Base-by-base conservation (phyloP, 2,113 vertebrate species). In the Scatophagus argus region DNA sequence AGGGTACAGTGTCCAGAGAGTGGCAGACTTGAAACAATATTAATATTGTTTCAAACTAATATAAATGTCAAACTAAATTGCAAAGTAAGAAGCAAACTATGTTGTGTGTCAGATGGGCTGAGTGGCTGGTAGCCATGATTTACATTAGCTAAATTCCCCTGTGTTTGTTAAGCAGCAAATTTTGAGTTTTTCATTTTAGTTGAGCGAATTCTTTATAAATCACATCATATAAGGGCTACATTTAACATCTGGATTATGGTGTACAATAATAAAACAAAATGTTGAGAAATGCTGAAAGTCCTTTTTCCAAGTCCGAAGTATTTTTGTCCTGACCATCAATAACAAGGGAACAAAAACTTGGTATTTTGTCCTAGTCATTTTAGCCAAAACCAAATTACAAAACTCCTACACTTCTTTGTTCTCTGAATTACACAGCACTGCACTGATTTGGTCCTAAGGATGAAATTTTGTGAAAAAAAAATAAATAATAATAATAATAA, bases 1-100 rank as follows among this genome's bases (percentile, higher is more conserved):
- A 73, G 52, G 56, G 34, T 38, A 21, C 27, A 34, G 19, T 52
- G 21, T 21, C 43, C 59, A 67, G 41, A 55, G 70, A 63, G 60
- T 56, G 67, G 67, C 56, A 25, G 23, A 12, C 34, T 36, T 55
- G 21, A 36, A 76, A 62, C 23, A 4, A 29, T 44, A n/a, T 16
- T 67, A 21, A n/a, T n/a, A n/a, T n/a, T n/a, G n/a, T n/a, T n/a
- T n/a, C n/a, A n/a, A n/a, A n/a, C n/a, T n/a, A n/a, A n/a, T n/a
- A n/a, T n/a, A n/a, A n/a, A n/a, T n/a, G n/a, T n/a, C n/a, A n/a
- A 56, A 44, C 8, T 31, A 6, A 44, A 61, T 74, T 63, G 49
- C 25, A 31, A 47, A 60, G 16, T 21, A 55, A 54, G 17, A 38
- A 16, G 13, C n/a, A 38, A 69, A 64, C 36, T n/a, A 46, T 58